Conservation (phyloP, 2,797 vertebrate species). For the Schizopygopsis pylzovi region DNA sequence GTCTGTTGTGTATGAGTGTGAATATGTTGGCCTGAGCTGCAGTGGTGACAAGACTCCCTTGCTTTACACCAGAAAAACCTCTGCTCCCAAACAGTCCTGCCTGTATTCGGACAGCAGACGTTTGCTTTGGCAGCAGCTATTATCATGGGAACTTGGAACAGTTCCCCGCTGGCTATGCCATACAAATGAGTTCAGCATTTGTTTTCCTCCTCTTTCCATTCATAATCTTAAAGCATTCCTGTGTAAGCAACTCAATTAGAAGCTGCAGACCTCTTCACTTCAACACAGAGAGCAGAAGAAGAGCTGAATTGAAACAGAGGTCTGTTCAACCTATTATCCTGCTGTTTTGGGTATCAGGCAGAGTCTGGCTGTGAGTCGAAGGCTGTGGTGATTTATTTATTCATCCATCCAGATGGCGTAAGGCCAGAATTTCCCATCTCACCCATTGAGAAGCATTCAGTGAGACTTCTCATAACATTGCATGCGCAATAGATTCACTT, state of each 20-base stretch:
- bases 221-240: conserved; percentile 54
- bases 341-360: conserved; percentile 39
- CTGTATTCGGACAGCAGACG: conserved; percentile 70
- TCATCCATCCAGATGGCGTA: conserved; percentile 50
- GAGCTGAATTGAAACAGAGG: conserved; percentile 54
- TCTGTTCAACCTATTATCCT: conserved; percentile 52
- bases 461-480: conserved; percentile 47
- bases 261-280: conserved; percentile 66
- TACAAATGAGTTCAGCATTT: conserved; percentile 65
- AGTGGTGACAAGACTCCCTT: conserved; percentile 49
- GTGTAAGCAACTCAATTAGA: conserved; percentile 71
- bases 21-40: conserved; percentile 29
- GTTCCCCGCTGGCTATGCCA: conserved; percentile 67
- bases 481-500: conserved; percentile 53
- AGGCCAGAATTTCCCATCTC: conserved; percentile 37
- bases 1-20: conserved; percentile 59
- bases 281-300: conserved; percentile 56
- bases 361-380: conserved; percentile 35
- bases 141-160: conserved; percentile 74
- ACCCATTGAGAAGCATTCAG: conserved; percentile 45
- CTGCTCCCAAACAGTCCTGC: conserved; percentile 62
- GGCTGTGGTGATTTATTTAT: conserved; percentile 51
- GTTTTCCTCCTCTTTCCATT: conserved; percentile 69
- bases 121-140: conserved; percentile 81
- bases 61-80: conserved; percentile 25